Evolutionary conservation across 2,797 vertebrate species (phyloP), one percentile per base, ranked within the genome.

Genomic region (Sebastes kiyomatsui): DNA sequence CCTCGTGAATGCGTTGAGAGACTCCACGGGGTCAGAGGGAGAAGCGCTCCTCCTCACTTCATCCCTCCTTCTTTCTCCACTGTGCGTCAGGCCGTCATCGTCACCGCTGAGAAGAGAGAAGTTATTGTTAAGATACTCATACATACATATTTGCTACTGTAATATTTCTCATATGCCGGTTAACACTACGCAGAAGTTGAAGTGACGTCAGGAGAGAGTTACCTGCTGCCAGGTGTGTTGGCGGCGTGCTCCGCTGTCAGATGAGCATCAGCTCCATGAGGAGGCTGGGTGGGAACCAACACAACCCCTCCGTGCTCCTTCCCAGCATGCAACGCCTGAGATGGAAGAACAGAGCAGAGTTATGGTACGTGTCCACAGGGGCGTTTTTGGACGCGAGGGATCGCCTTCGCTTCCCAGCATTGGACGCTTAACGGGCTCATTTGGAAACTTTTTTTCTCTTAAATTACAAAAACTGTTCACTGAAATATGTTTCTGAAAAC

Each of bases 151-250:
- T 23, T 23, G 0, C 12, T 56, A 1, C 6, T 13, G 22, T 6
- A 62, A 3, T 46, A 20, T 30, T 54, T 67, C 42, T 18, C 5
- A 11, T 9, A 6, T 42, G 22, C 33, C 33, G 2, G 67, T 13
- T 68, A 0, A 4, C n/a, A 7, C 1, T 5, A 2, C 12, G 6
- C 18, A 56, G 35, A 7, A 59, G 28, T 14, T 72, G 22, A 62
- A 12, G 23, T 14, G 11, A 55, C 0, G 20, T 30, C 3, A 32
- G 61, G 13, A 20, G 42, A 4, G 33, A 75, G 82, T 68, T 83
- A 99, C 98, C 97, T 98, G 94, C 96, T 97, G 74, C 96, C 97
- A n/a, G 97, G 96, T 3, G 96, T 97, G 94, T 95, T 95, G 25
- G 95, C 90, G 69, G 90, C 84, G 6, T 94, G 96, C 7, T 99